These are phyloP conservation scores for Garra rufa DNA, from an alignment of 2,113 vertebrate genomes.

Conservation along the genomic window DNA sequence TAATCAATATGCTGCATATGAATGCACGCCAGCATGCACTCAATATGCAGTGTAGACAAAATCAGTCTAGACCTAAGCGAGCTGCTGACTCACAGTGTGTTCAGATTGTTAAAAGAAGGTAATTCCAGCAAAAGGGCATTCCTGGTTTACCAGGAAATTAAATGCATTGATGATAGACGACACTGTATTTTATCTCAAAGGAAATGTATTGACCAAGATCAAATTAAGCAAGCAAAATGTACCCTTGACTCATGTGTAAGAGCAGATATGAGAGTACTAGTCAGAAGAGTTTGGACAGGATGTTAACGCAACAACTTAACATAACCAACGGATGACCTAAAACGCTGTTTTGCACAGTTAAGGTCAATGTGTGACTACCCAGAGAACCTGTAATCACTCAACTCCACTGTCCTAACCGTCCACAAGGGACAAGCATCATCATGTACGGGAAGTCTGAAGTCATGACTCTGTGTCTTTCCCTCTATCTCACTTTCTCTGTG, in stretches of 20 bases:
- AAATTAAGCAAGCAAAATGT: not conserved
- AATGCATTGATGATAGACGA: not conserved
- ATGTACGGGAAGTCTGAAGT: slow-evolving; percentile 17
- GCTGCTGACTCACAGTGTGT: slow-evolving; percentile 55
- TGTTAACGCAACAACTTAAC: not conserved
- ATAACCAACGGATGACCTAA: not conserved
- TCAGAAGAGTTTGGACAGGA: not conserved
- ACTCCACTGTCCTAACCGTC: not conserved
- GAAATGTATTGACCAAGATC: not conserved
- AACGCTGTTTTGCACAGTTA: not conserved
- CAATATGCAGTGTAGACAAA: slow-evolving; percentile 37
- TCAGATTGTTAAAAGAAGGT: not conserved
- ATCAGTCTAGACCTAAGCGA: slow-evolving; percentile 11
- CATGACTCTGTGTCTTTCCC: slow-evolving; percentile 20
- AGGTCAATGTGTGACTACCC: not conserved
- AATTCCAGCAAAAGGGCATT: slow-evolving; percentile 15
- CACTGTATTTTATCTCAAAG: not conserved
- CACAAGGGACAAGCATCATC: slow-evolving; percentile 17
- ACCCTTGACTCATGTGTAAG: not conserved
- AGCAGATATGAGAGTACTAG: not conserved
- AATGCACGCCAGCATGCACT: slow-evolving; percentile 18
- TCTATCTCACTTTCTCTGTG: slow-evolving; percentile 52
- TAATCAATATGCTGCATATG: slow-evolving; percentile 27
- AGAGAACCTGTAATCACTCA: not conserved
- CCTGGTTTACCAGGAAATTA: not conserved